Evolutionary conservation across 2,888 invertebrate genomes (phyloP), one percentile per base, ranked within the genome.

Genomic region (Epiblema foenella): DNA sequence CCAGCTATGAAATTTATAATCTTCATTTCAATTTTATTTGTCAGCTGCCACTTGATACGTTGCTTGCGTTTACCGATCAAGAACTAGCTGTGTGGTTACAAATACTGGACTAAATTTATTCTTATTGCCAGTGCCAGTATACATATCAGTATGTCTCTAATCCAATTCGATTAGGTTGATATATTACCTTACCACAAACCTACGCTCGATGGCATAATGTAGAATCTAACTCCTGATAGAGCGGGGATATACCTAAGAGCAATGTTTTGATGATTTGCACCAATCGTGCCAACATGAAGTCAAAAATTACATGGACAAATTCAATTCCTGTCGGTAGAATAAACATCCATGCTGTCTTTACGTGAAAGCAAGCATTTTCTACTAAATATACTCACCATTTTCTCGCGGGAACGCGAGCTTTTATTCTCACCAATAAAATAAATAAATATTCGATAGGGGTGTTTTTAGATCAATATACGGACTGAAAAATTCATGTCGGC

Each of bases 31-130:
- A 56, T 63, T 57, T 54, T 52, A 54, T 39, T 52, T 24, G 64
- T 39, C 64, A 62, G 46, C 42, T 15, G 54, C 64, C 64, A 54
- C 64, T 54, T 54, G 64, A 39, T 39, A 24, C 63, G 33, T 37
- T 51, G 7, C 64, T 64, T 64, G 64, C 64, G 24, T 12, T 42
- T 49, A 46, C 66, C 15, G 63, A 57, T 10, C 15, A 3, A 12
- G 18, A 46, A 46, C 46, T 46, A 46, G 42, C 42, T n/a, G 46
- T 46, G n/a, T 46, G 46, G 46, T 46, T 46, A 46, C 46, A 46
- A 46, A 46, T 46, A 46, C n/a, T n/a, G n/a, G 8, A 46, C 8
- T 46, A n/a, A 42, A 46, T 46, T 46, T 46, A 46, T 46, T n/a
- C 46, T 46, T 46, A 46, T n/a, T n/a, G 46, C 8, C 46, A 46